A percentile compares a stretch with the other conserved stretches of the same genome.
These are phyloP conservation scores for Dasypus novemcinctus DNA, from an alignment of 2,113 vertebrate species.

Conservation along the genomic window DNA sequence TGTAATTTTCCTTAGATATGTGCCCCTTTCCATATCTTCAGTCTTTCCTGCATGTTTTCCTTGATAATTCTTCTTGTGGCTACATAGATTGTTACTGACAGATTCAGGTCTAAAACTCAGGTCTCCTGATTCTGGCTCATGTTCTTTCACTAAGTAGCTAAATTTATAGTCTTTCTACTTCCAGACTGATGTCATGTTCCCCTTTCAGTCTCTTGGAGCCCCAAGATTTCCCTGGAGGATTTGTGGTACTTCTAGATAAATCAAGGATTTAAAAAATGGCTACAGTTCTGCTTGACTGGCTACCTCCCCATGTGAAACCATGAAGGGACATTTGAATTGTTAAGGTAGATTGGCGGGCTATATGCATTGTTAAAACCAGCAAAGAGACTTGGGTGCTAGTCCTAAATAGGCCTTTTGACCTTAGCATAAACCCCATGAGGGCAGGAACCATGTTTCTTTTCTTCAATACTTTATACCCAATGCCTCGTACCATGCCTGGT, in stretches of 20 bases:
- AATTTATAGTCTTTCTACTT: constrained; percentile 29
- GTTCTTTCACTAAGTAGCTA: constrained; percentile 5
- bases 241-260: neutral
- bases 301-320: neutral
- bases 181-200: neutral
- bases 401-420: neutral
- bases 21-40: constrained; percentile 1
- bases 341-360: neutral
- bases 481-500: neutral
- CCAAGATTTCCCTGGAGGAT: neutral
- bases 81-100: neutral
- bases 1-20: constrained; percentile 9
- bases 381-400: neutral
- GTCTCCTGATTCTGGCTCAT: neutral
- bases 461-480: neutral
- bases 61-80: constrained; percentile 39
- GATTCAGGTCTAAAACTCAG: constrained; percentile 10
- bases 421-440: constrained; percentile 21
- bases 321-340: constrained; percentile 37
- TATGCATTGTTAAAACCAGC: neutral
- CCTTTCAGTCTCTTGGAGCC: neutral
- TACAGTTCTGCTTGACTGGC: neutral
- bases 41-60: neutral
- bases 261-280: constrained; percentile 21
- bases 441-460: neutral